These are phyloP conservation scores for Crotophaga sulcirostris DNA, from an alignment of 2,113 vertebrate genomes.

Conservation along the genomic window DNA sequence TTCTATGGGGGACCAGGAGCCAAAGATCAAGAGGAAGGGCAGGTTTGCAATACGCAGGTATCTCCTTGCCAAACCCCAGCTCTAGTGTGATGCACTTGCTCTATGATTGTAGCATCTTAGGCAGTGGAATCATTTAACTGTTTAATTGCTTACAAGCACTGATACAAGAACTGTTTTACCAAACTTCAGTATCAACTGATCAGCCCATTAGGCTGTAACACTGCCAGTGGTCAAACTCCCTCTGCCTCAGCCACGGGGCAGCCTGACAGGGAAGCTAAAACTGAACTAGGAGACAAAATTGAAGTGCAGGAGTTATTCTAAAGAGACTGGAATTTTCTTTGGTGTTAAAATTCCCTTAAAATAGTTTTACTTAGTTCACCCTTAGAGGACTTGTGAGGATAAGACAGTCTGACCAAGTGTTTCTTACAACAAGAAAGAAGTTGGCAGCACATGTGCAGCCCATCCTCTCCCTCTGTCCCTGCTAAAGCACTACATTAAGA, in stretches of 20 bases:
- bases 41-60: neutral
- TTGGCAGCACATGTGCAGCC: neutral
- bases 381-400: neutral
- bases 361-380: neutral
- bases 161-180: neutral
- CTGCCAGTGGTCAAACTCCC: neutral
- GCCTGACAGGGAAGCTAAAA: neutral
- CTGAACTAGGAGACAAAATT: neutral
- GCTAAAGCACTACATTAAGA: neutral
- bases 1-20: neutral
- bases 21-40: neutral
- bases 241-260: neutral
- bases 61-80: neutral
- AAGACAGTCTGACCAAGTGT: neutral
- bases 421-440: neutral
- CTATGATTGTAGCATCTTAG: rapidly evolving
- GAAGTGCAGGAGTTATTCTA: neutral
- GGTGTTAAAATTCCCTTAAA: neutral
- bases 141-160: neutral
- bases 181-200: neutral
- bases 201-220: neutral
- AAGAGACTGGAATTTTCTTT: neutral
- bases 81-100: neutral
- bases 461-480: neutral
- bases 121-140: neutral